Evolutionary conservation across 30 jellyfish, hydroid and myxozoan species (phyloP).

Genomic region (Nemopilema nomurai): DNA sequence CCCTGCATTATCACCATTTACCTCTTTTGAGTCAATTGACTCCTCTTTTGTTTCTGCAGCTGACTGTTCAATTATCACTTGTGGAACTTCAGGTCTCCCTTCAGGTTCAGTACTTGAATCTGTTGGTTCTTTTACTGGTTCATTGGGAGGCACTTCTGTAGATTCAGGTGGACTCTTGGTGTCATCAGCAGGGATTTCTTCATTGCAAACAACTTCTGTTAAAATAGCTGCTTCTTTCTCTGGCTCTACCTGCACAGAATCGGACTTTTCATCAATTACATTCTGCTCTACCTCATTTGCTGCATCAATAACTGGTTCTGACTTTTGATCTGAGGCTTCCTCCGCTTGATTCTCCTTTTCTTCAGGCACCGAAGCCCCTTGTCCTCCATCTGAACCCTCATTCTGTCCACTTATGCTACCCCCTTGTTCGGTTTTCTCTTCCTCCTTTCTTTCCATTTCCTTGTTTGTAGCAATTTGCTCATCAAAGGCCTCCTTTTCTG

Average conservation of each 20-base stretch:
- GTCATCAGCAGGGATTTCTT: background rate
- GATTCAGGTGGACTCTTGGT: background rate
- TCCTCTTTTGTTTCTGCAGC: background rate
- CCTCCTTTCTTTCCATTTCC: background rate
- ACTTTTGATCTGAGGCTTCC: background rate
- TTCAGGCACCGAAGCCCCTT: background rate
- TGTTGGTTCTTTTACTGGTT: background rate
- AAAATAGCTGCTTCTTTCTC: background rate
- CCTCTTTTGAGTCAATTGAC: background rate
- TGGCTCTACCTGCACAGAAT: slow-evolving; percentile 3
- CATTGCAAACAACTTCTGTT: background rate
- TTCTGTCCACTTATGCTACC: background rate
- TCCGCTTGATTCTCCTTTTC: background rate
- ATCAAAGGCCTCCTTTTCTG: slow-evolving; percentile 10
- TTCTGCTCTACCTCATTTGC: background rate
- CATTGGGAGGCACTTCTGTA: background rate
- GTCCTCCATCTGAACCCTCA: background rate
- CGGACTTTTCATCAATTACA: background rate
- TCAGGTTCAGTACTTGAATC: background rate
- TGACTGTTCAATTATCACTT: background rate
- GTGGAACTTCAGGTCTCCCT: background rate
- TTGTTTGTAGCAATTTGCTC: background rate
- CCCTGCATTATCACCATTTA: background rate
- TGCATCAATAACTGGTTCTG: background rate
- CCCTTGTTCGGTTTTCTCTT: background rate